Evolutionary conservation across 2,888 invertebrate species (phyloP).

Genomic region (Scaptodrosophila latifasciaeformis): DNA sequence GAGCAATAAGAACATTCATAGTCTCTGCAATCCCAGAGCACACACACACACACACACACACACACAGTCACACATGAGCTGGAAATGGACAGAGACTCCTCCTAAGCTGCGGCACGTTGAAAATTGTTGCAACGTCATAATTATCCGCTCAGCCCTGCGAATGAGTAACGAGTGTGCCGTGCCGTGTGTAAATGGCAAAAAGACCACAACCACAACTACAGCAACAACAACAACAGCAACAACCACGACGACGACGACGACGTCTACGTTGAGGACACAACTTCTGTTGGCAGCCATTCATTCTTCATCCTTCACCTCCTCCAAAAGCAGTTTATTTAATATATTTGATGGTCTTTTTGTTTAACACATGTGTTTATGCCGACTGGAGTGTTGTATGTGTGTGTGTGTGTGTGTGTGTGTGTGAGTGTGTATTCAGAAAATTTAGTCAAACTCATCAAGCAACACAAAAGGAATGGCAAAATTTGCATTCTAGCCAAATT

Average conservation of each 20-base stretch:
- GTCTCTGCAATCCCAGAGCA: not conserved
- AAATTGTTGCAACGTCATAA: slow-evolving; percentile 68
- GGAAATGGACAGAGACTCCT: slow-evolving; percentile 30
- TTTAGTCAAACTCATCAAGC: slow-evolving; percentile 34
- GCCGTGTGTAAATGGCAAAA: slow-evolving; percentile 60
- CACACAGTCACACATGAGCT: slow-evolving; percentile 11
- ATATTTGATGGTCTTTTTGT: not conserved
- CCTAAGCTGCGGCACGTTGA: slow-evolving; percentile 45
- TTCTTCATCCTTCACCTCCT: no score
- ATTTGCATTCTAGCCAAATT: slow-evolving; percentile 54
- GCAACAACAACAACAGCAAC: not conserved
- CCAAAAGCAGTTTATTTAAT: no score
- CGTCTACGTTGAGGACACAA: slow-evolving; percentile 16
- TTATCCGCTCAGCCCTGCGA: slow-evolving; percentile 61
- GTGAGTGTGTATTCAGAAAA: slow-evolving; percentile 1
- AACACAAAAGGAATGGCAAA: slow-evolving; percentile 19
- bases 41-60: slow-evolving; percentile 13
- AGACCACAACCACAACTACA: slow-evolving; percentile 5
- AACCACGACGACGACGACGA: no score
- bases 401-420: not conserved
- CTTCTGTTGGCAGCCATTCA: slow-evolving; percentile 25
- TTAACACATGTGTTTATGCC: no score
- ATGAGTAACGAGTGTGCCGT: slow-evolving; percentile 62
- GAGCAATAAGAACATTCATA: no score
- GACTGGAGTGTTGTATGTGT: not conserved